Evolutionary conservation across 1,140 invertebrate genomes (phyloP).

Genomic region (Colletes latitarsis): DNA sequence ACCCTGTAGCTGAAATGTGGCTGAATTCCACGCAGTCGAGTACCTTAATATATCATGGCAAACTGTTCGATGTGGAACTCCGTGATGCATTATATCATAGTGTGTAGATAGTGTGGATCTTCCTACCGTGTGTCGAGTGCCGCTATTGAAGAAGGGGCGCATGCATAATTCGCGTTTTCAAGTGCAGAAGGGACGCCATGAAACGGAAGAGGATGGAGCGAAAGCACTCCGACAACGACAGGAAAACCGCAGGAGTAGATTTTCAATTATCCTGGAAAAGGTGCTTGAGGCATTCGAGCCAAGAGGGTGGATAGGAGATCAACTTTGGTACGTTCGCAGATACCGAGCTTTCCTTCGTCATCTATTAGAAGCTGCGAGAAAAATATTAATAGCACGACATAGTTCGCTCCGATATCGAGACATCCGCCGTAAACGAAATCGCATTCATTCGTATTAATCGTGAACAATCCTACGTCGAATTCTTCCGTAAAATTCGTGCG

Average conservation of each 20-base stretch:
- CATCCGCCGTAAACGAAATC: not conserved
- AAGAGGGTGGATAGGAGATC: conserved; percentile 1
- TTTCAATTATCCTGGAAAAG: conserved; percentile 55
- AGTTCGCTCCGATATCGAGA: too few relatives aligned
- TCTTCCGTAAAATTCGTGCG: too few relatives aligned
- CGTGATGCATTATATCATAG: not conserved
- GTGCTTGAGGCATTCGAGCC: conserved; percentile 25
- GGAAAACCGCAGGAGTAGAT: conserved; percentile 40
- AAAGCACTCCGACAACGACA: conserved; percentile 34
- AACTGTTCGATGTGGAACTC: conserved; percentile 2
- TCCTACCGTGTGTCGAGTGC: not conserved
- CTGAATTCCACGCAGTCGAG: not conserved
- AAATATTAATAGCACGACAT: not conserved
- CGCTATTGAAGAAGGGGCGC: not conserved
- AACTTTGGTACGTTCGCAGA: not conserved
- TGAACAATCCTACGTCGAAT: too few relatives aligned
- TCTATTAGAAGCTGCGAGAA: not conserved
- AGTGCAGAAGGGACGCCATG: not conserved
- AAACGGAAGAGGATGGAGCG: not conserved
- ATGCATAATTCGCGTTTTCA: conserved; percentile 48
- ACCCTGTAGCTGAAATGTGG: not conserved
- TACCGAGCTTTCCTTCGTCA: not conserved
- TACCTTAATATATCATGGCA: not conserved
- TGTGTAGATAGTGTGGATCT: not conserved
- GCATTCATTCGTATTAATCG: not conserved